A percentile compares a stretch with the other conserved stretches of the same genome.
Conservation (phyloP, 1,140 invertebrate genomes). For the roundworm (Caenorhabditis elegans) region DNA sequence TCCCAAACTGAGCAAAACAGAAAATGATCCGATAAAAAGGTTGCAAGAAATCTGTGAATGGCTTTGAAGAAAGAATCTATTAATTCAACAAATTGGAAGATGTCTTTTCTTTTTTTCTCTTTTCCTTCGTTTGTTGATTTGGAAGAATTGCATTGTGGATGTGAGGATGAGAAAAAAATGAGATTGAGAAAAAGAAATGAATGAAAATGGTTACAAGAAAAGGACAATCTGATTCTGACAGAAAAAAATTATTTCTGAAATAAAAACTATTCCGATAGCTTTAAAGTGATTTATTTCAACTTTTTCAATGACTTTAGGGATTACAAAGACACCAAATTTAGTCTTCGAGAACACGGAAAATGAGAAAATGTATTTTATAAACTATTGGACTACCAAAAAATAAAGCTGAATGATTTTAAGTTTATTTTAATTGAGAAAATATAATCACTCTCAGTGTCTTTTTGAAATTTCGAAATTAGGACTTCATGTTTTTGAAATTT, state of each 20-base stretch:
- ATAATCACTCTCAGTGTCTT: too few species aligned
- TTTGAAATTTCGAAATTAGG: too few species aligned
- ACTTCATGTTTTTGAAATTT: too few species aligned
- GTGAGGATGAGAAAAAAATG: not conserved
- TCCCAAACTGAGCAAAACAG: not conserved
- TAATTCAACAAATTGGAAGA: slow-evolving; percentile 18
- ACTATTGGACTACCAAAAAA: too few species aligned
- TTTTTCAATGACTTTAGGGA: too few species aligned
- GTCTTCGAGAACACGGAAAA: too few species aligned
- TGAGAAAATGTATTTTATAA: too few species aligned
- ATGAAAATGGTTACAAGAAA: not conserved
- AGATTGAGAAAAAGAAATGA: not conserved
- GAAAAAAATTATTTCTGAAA: too few species aligned
- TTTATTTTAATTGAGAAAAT: too few species aligned
- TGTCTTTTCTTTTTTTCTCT: not conserved
- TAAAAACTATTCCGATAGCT: too few species aligned
- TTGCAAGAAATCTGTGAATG: not conserved
- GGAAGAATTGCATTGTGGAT: not conserved
- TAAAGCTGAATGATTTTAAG: too few species aligned
- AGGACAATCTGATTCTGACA: not conserved
- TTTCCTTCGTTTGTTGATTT: not conserved
- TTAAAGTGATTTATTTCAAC: not conserved
- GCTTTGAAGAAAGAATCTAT: not conserved
- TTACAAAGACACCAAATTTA: too few species aligned
- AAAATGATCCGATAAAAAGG: not conserved